Evolutionary conservation across 1,140 invertebrate species (phyloP), one percentile per base, ranked within the genome.

Genomic region (Cataglyphis hispanica): DNA sequence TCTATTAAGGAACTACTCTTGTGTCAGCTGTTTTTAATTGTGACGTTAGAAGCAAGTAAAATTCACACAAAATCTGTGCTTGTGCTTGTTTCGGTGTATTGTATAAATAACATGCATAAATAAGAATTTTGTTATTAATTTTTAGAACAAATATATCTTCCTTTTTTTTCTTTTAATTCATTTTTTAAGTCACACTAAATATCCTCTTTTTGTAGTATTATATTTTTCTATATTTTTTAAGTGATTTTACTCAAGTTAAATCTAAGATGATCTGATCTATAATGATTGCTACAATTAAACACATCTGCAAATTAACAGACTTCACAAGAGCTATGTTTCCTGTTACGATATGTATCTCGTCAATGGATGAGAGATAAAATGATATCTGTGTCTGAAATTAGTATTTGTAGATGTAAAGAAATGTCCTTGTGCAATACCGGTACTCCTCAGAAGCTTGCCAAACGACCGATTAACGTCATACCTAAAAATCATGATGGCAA

Each of bases 381-480:
- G 16, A 27, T 25, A 11, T 27, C 16, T 22, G n/a, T n/a, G 66
- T 37, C 22, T 22, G 60, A 46, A 64, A 78, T 53, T 50, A 31
- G 37, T 81, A 81, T 78, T 53, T 34, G 40, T 56, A 37, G 22
- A 60, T 63, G 80, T 70, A 27, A 43, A 78, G 31, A 7, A 72
- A 78, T 78, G 43, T 77, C n/a, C 4, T 88, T 72, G 80, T 66
- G 60, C 67, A 87, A 85, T 40, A 50, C 40, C 22, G 56, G 22
- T 31, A 34, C 27, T 64, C 72, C 37, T 74, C 16, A 69, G 19
- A 56, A 31, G 43, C 40, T 67, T 85, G 86, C 74, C 87, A 89
- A 89, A 56, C 16, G 16, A 37, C 1, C 2, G 22, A 80, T 80
- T 80, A 69, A 83, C 53, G 25, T 72, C 78, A 81, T 27, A 43